Evolutionary conservation across 2,797 vertebrate genomes (phyloP).

Genomic region (Sebastes kiyomatsui): DNA sequence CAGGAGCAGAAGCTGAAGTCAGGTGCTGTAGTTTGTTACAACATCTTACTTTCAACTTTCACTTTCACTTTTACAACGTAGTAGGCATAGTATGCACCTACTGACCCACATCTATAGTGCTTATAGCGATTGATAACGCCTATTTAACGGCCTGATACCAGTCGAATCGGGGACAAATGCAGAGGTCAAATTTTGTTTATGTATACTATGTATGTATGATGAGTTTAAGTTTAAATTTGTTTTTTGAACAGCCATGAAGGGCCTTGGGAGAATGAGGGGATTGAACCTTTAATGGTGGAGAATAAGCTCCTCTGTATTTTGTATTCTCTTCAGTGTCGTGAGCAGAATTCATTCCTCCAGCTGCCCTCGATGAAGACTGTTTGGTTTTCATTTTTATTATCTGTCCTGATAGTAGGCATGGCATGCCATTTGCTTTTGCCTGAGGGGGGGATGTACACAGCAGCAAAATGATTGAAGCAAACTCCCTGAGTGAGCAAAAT

Average conservation of each 20-base stretch:
- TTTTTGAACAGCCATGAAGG: not conserved
- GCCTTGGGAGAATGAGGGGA: not conserved
- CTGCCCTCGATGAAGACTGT: slow-evolving; percentile 21
- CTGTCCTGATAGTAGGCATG: slow-evolving; percentile 34
- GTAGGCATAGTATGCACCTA: no score
- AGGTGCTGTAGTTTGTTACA: no score
- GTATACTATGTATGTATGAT: not conserved
- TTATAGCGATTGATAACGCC: no score
- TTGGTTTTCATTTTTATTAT: slow-evolving; percentile 55
- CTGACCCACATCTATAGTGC: no score
- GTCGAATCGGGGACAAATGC: not conserved
- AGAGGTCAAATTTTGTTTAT: not conserved
- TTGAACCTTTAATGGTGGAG: slow-evolving; percentile 19
- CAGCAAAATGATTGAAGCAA: slow-evolving; percentile 46
- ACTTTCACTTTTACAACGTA: no score
- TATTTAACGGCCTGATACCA: no score
- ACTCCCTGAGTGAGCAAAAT: slow-evolving; percentile 35
- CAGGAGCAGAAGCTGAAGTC: no score
- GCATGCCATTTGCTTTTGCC: slow-evolving; percentile 49
- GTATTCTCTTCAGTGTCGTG: not conserved
- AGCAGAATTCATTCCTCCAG: slow-evolving; percentile 17
- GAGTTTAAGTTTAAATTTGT: no score
- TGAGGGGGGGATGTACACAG: slow-evolving; percentile 37
- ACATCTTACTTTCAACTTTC: no score
- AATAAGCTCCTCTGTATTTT: not conserved